phyloP scores from a whole-genome alignment of 2,888 invertebrate species.

The Schizotus pectinicornis region DNA sequence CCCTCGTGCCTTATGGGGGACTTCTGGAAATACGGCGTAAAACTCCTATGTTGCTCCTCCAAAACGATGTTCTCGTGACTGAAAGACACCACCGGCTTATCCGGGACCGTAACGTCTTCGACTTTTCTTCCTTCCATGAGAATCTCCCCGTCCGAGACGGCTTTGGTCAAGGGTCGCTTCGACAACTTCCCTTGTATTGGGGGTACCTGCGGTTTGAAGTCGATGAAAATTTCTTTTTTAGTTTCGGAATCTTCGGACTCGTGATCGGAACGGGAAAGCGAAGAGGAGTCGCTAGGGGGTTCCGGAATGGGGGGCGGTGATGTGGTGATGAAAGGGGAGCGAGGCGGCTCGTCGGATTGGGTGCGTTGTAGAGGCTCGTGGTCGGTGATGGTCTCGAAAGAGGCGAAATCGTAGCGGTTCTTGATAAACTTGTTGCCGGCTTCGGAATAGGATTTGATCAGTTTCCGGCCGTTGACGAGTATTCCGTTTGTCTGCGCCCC shows the following conservation, averaged over 20 bases:
- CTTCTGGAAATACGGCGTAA: constrained; percentile 60
- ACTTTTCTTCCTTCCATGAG: constrained; percentile 64
- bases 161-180: constrained; percentile 69
- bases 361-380: constrained; percentile 83
- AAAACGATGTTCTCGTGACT: constrained; percentile 67
- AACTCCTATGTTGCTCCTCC: constrained; percentile 44
- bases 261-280: constrained; percentile 50
- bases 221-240: constrained; percentile 82
- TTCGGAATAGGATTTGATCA: constrained; percentile 86
- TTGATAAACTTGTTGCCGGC: constrained; percentile 63
- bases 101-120: constrained; percentile 58
- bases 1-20: constrained; percentile 54
- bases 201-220: constrained; percentile 80
- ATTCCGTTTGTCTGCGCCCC: constrained; percentile 89
- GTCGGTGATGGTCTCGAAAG: constrained; percentile 56
- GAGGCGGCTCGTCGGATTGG: constrained; percentile 83
- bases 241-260: constrained; percentile 60
- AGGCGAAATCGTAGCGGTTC: constrained; percentile 49
- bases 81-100: constrained; percentile 62
- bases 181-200: constrained; percentile 52
- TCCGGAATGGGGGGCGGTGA: constrained; percentile 58
- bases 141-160: constrained; percentile 82
- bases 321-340: constrained; percentile 72
- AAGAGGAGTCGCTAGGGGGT: constrained; percentile 50
- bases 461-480: constrained; percentile 71